Conservation (phyloP, 1,140 invertebrate species). For the Bombus ignitus region DNA sequence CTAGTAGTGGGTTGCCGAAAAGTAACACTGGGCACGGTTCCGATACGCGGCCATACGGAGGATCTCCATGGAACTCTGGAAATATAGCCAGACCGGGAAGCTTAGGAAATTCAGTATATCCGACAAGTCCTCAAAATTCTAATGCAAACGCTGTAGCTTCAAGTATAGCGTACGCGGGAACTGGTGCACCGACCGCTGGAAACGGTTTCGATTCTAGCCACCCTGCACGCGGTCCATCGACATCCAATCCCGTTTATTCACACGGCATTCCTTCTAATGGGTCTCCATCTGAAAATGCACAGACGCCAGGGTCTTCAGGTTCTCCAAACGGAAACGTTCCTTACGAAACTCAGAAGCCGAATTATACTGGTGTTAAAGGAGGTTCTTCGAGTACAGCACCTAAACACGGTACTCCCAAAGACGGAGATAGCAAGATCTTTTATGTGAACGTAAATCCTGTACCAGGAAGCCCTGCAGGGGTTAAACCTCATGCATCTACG, state of each 20-base stretch:
- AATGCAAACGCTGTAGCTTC: neutral
- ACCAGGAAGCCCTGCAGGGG: neutral
- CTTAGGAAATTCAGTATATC: too few relatives aligned
- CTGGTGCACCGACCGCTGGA: neutral
- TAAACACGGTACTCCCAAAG: neutral
- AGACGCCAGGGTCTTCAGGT: neutral
- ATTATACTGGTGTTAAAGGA: constrained; percentile 13
- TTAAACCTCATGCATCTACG: neutral
- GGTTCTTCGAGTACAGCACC: neutral
- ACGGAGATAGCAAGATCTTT: constrained; percentile 31
- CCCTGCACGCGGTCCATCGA: neutral
- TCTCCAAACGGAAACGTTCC: neutral
- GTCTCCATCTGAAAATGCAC: neutral
- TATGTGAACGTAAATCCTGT: constrained; percentile 32
- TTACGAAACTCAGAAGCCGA: neutral
- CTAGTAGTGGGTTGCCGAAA: neutral
- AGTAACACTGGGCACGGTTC: neutral
- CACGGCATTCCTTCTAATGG: too few relatives aligned
- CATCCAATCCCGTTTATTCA: neutral
- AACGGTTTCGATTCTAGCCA: neutral
- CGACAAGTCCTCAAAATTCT: neutral
- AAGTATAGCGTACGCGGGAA: neutral
- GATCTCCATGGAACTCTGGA: neutral
- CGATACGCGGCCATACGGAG: neutral
- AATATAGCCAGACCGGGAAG: neutral